Evolutionary conservation across 2,797 vertebrate genomes (phyloP), one percentile per base, ranked within the genome.

Genomic region (Eptatretus atami): DNA sequence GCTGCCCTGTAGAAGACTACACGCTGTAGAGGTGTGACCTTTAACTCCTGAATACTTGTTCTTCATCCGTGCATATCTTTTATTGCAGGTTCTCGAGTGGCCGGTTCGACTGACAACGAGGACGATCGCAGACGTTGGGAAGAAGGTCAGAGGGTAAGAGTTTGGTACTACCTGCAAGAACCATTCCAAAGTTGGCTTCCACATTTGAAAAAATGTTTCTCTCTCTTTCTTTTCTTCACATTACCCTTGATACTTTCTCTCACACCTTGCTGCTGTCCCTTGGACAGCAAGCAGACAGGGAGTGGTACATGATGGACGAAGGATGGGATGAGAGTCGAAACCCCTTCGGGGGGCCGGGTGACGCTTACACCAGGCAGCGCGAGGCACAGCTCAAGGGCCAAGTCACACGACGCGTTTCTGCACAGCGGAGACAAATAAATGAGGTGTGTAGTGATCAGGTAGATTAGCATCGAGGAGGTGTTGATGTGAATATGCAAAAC

Each of bases 241-340:
- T 19, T 19, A 19, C 19, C 19, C 19, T 19, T 19, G 19, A 19
- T 19, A 19, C 19, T 19, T 44, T 44, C 31, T 44, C 31, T 44
- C 31, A 66, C 3, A 2, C 2, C 57, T 31, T 52, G 57, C 31
- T 44, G 31, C 31, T 44, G 31, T 44, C 31, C 31, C 31, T 44
- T 24, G 55, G 6, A 8, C 72, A 98, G 92, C 92, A 96, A 94
- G 88, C 88, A 1, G 92, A 96, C 75, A 77, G 90, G 70, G 90
- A 96, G 66, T 98, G 92, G 92, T 98, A 98, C 75, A 98, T 90
- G 87, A 94, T 98, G 90, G 92, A 96, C 0, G 92, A 98, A 70
- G 90, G 92, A 12, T 94, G 81, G 0, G 92, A 98, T 0, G 92
- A 98, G 73, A 92, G 88, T 71, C 86, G 93, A 75, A 98, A 96